Conservation (phyloP, 2,888 invertebrate genomes). For the Phaonia tiefii region DNA sequence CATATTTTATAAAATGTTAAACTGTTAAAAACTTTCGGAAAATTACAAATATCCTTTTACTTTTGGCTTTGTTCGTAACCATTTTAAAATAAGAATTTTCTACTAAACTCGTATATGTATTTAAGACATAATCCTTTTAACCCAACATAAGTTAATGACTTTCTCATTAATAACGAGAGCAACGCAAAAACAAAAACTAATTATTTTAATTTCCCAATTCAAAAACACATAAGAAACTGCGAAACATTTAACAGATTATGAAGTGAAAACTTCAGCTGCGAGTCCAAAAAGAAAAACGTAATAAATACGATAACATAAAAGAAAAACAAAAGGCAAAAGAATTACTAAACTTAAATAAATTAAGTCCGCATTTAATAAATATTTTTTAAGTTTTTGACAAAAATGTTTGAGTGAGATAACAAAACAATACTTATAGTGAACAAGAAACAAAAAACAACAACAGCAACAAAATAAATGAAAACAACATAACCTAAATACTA, state of each 20-base stretch:
- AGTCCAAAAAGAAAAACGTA: conserved; percentile 6
- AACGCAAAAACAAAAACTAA: no score
- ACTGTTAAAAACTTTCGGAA: no score
- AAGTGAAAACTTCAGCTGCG: background rate
- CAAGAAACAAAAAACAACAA: conserved; percentile 67
- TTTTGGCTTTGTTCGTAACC: no score
- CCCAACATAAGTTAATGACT: no score
- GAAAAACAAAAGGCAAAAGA: conserved; percentile 22
- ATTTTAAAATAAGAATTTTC: no score
- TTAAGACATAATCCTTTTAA: no score
- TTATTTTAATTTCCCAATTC: no score
- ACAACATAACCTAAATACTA: background rate
- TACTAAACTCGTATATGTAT: no score
- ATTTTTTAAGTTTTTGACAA: conserved; percentile 65
- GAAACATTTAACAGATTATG: background rate
- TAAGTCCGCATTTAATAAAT: conserved; percentile 54
- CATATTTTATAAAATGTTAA: no score
- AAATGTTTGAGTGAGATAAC: conserved; percentile 80
- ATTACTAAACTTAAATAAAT: conserved; percentile 15
- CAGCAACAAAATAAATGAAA: conserved; percentile 71
- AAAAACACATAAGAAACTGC: background rate
- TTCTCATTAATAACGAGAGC: no score
- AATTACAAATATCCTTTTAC: no score
- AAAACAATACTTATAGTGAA: conserved; percentile 79
- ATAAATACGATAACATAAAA: conserved; percentile 10